A percentile compares a stretch with the other conserved stretches of the same genome.
Conservation (phyloP, 2,888 invertebrate genomes). For the Cremastinae sp. region DNA sequence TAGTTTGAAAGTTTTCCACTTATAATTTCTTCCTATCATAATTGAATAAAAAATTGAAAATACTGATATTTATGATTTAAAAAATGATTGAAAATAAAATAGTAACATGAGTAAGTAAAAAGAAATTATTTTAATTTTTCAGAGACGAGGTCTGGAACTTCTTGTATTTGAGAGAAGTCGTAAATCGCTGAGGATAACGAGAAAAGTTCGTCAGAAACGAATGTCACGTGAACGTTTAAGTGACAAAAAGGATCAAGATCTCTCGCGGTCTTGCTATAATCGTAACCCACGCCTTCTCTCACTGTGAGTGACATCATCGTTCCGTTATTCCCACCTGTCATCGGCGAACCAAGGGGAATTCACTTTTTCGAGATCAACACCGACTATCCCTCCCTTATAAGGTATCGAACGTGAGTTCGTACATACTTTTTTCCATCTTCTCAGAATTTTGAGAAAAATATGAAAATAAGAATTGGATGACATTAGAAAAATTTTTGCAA, state of each 20-base stretch:
- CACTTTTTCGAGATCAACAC: constrained; percentile 57
- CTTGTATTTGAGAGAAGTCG: constrained; percentile 12
- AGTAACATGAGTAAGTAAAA: too few species aligned
- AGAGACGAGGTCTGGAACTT: constrained; percentile 5
- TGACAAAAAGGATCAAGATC: constrained; percentile 46
- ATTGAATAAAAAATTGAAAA: too few species aligned
- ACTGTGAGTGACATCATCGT: constrained; percentile 71
- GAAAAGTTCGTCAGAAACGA: constrained; percentile 34
- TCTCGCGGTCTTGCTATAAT: constrained; percentile 70
- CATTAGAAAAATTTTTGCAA: too few species aligned
- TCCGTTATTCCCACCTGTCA: constrained; percentile 72
- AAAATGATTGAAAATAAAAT: too few species aligned
- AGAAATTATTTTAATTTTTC: too few species aligned
- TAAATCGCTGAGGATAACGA: constrained; percentile 48
- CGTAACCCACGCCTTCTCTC: constrained; percentile 71
- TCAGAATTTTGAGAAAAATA: constrained; percentile 1
- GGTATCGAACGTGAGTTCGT: constrained; percentile 42
- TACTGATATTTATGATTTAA: too few species aligned
- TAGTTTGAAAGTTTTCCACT: too few species aligned
- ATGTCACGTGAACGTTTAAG: constrained; percentile 19
- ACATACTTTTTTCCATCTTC: constrained; percentile 21
- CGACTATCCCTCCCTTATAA: constrained; percentile 52
- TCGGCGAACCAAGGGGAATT: constrained; percentile 62
- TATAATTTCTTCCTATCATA: too few species aligned
- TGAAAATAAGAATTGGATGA: too few species aligned